Evolutionary conservation across 2,888 invertebrate genomes (phyloP), one percentile per base, ranked within the genome.

Genomic region (Smittia sp.): DNA sequence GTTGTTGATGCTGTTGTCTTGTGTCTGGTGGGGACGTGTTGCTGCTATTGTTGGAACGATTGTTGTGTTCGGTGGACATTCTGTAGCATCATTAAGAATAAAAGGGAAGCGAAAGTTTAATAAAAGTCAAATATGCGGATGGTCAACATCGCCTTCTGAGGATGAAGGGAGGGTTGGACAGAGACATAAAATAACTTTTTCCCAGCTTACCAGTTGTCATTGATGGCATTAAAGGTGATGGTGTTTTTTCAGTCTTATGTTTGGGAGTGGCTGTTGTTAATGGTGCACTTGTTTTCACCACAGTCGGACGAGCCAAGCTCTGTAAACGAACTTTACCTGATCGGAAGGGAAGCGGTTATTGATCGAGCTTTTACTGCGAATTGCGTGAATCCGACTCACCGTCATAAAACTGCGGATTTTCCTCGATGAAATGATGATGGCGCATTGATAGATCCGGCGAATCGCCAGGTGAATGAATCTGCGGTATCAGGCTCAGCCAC

Each of bases 401-500:
- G 82, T 92, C 92, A 78, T 92, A 92, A 79, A 90, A 91, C 81
- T 89, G 88, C 74, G 89, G 87, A 77, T 89, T 89, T 78, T 92
- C 90, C 75, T 93, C 93, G 78, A 90, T 89, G 78, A 94, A 91
- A 80, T 95, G 94, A 80, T 94, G 93, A 80, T 93, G 92, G 52
- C 92, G 86, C 90, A 94, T 93, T 75, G 90, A 91, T 75, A 92
- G 89, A 79, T 93, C 93, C 76, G 87, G 87, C 9, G 86, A 83
- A 76, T 88, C 87, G 20, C 94, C 93, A 11, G 94, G 92, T 75
- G 91, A 86, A 81, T 96, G 95, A 73, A 96, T 86, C 80, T 95
- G 94, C 72, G 95, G 95, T 79, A 95, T 91, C 70, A 95, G 86
- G 77, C 94, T 93, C 75, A 95, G 83, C 96, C 96, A 96, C 80